Conservation (phyloP, 2,888 invertebrate genomes). For the Conchocele bisecta region DNA sequence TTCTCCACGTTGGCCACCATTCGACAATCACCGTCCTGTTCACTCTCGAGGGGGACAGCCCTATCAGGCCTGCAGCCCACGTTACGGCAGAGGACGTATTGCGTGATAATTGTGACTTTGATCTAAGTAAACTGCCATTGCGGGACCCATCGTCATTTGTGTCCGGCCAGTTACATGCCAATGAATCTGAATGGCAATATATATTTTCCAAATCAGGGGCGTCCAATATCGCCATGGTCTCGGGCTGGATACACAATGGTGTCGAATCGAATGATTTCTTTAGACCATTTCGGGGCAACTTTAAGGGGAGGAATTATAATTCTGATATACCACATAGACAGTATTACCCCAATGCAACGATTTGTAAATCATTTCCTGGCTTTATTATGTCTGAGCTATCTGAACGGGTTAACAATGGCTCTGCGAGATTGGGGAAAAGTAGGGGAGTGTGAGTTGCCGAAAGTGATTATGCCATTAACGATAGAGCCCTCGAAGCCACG, state of each 20-base stretch:
- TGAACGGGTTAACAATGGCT: slow-evolving; percentile 17
- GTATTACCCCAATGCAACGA: slow-evolving; percentile 12
- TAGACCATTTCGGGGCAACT: slow-evolving; percentile 25
- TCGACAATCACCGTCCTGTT: too few species aligned
- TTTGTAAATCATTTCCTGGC: slow-evolving; percentile 10
- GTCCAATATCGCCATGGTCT: background rate
- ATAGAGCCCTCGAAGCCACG: slow-evolving; percentile 37
- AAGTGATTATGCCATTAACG: slow-evolving; percentile 20
- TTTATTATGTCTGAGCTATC: slow-evolving; percentile 18
- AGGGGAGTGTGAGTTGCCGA: slow-evolving; percentile 17
- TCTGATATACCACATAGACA: slow-evolving; percentile 17
- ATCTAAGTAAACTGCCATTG: slow-evolving; percentile 14
- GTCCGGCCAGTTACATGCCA: slow-evolving; percentile 16
- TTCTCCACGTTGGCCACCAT: too few species aligned
- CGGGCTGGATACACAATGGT: slow-evolving; percentile 21
- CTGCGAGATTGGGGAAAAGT: slow-evolving; percentile 15
- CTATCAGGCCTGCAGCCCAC: background rate
- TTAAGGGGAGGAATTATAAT: slow-evolving; percentile 22
- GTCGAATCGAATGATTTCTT: slow-evolving; percentile 12
- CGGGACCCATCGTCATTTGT: slow-evolving; percentile 27
- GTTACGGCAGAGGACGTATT: slow-evolving; percentile 5
- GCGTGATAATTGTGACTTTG: background rate
- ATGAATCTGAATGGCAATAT: slow-evolving; percentile 2
- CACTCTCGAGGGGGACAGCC: slow-evolving; percentile 2
- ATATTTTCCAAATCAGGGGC: background rate